Percentiles rank a stretch among this genome's conserved stretches.
These are phyloP conservation scores for Tokudaia muenninki DNA, from an alignment of 2,797 vertebrate genomes.

Conservation along the genomic window DNA sequence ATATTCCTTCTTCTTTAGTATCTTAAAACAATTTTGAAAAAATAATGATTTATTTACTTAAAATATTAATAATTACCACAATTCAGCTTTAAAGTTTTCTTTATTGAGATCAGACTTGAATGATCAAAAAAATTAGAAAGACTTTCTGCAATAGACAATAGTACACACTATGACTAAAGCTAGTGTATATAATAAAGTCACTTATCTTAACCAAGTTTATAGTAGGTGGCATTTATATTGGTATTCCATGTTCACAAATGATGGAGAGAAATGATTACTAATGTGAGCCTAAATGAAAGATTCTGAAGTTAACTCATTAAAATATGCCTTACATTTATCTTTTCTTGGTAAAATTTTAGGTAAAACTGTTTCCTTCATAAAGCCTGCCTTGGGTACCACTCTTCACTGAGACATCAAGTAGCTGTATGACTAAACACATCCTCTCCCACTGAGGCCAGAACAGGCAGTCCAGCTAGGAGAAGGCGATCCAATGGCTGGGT, in stretches of 20 bases:
- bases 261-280: conserved; percentile 10
- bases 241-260: conserved; percentile 19
- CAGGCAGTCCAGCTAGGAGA: too few relatives aligned
- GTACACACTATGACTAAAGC: not conserved
- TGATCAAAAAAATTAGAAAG: conserved; percentile 27
- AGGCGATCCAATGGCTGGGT: too few relatives aligned
- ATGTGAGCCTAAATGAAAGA: conserved; percentile 10
- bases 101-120: not conserved
- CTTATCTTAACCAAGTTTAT: not conserved
- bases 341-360: not conserved
- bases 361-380: conserved; percentile 42
- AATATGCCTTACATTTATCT: conserved; percentile 14
- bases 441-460: too few relatives aligned
- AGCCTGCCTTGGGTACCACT: not conserved
- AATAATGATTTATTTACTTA: conserved; percentile 35
- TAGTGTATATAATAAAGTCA: not conserved
- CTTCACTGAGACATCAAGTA: too few relatives aligned
- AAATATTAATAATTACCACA: not conserved
- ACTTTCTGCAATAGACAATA: not conserved
- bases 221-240: not conserved
- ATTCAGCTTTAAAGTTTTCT: conserved; percentile 46
- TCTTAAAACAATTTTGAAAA: conserved; percentile 18
- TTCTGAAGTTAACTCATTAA: conserved; percentile 24
- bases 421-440: too few relatives aligned
- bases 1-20: not conserved